Base-by-base conservation (phyloP, 2,888 invertebrate genomes). In the Venusia cambrica region DNA sequence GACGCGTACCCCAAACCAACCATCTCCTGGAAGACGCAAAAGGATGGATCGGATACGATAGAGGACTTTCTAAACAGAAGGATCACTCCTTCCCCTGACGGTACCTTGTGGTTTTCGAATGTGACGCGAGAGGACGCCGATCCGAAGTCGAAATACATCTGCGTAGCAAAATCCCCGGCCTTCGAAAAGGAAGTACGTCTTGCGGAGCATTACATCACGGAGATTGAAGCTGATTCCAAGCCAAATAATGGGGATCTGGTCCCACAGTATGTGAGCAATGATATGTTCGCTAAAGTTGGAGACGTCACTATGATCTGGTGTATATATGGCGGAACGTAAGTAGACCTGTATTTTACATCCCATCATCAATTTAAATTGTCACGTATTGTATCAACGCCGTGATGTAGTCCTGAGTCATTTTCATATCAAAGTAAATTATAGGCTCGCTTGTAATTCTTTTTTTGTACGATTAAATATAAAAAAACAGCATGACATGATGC, bases 321-420 rank as follows among this genome's bases (percentile, higher is more conserved):
- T 48, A 77, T 84, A 17, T 83, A 73, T 30, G 80, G 79, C 21
- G 79, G 84, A 40, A 74, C 66, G 84, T 84, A 28, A 77, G 80
- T 75, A 12, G n/a, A n/a, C n/a, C n/a, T 7, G 28, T 18, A 16
- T 29, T 4, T n/a, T 12, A 27, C 6, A 2, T 11, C 1, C 5
- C 6, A 16, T 20, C 4, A 9, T 9, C 9, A n/a, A n/a, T n/a
- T n/a, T n/a, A n/a, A n/a, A n/a, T n/a, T n/a, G n/a, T n/a, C n/a
- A n/a, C n/a, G n/a, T n/a, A n/a, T n/a, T n/a, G n/a, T n/a, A n/a
- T n/a, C n/a, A n/a, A n/a, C n/a, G n/a, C n/a, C n/a, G n/a, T n/a
- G n/a, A n/a, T n/a, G n/a, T n/a, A n/a, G n/a, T n/a, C n/a, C n/a
- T n/a, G n/a, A n/a, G n/a, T n/a, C n/a, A n/a, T n/a, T n/a, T n/a